Evolutionary conservation across 2,888 invertebrate genomes (phyloP), one percentile per base, ranked within the genome.

Genomic region (Anthrax anthrax): DNA sequence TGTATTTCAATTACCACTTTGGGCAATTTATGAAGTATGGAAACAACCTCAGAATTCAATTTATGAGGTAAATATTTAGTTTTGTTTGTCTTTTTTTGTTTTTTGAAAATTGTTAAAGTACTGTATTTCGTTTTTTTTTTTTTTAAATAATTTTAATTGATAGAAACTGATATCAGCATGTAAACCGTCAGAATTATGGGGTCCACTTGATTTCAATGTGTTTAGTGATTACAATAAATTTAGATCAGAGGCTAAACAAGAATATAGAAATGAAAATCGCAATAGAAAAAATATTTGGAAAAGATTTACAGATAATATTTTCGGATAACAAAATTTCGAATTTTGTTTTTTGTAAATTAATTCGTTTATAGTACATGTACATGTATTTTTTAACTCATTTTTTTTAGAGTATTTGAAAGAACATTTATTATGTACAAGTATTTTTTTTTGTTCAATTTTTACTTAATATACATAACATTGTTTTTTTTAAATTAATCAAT

Each of bases 1-100:
- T 34, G 63, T 74, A 6, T 48, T 66, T 0, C 75, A 75, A 54
- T 64, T 76, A 27, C 63, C 75, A 3, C 50, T 67, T 10, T 67
- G 68, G 66, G 67, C 61, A 1, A 42, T 61, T 13, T 61, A 60
- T 29, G 57, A 58, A 0, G 54, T 65, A 6, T 62, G 52, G 44
- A 60, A 67, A 44, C 65, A 66, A 50, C 59, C 62, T 1, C 60
- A 57, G 2, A 27, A 51, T 12, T 54, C 45, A 29, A 51, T 47
- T 40, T 46, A 56, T 5, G 50, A 55, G 45, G 50, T 57, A 54
- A 62, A n/a, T 62, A 39, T 46, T 50, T 19, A 19, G 6, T 32
- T 12, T 16, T 34, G 13, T 27, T 42, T 17, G 4, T 27, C 17
- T 12, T 32, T 32, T 32, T 23, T 23, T 6, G 8, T 23, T 23